Evolutionary conservation across 2,797 vertebrate species (phyloP), one percentile per base, ranked within the genome.

Genomic region (Enteromius fasciolatus): DNA sequence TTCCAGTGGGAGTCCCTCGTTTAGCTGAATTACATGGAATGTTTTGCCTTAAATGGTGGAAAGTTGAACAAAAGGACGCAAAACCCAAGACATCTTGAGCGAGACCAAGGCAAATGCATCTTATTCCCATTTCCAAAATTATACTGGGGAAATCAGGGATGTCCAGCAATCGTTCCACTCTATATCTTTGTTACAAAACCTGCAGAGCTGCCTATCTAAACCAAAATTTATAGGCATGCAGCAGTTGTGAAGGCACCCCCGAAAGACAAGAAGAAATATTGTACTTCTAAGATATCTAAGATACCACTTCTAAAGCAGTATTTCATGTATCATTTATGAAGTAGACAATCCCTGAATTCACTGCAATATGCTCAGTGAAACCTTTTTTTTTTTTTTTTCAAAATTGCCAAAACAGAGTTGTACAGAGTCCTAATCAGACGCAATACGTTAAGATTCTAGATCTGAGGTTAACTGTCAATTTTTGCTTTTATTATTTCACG

Each of bases 51-150:
- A 33, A 72, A 61, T 61, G 31, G 20, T 64, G 39, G 73, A 81
- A 81, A n/a, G 67, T 70, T 80, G 20, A 75, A 73, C 31, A 66
- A 82, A 76, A 54, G 61, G 61, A 31, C 4, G 23, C 69, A 39
- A 70, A 80, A 52, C 48, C 33, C 33, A 31, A 64, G 28, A 54
- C 23, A 82, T 76, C 33, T 82, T 46, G 0, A 76, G 23, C 63
- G 39, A 44, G 39, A 64, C 28, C 0, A 14, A 67, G 72, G 31
- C 18, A 3, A 73, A 81, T 25, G 31, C 39, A 44, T 70, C 50
- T n/a, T 28, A 31, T 79, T 57, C 12, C 10, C 28, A 14, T 36
- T 36, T 36, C 6, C 20, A 20, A 74, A 52, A 25, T 33, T 18
- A 25, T 54, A 70, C 20, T 36, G 11, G 3, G 18, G 5, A 64